Conservation (phyloP, 2,113 vertebrate genomes). For the Podiceps cristatus region DNA sequence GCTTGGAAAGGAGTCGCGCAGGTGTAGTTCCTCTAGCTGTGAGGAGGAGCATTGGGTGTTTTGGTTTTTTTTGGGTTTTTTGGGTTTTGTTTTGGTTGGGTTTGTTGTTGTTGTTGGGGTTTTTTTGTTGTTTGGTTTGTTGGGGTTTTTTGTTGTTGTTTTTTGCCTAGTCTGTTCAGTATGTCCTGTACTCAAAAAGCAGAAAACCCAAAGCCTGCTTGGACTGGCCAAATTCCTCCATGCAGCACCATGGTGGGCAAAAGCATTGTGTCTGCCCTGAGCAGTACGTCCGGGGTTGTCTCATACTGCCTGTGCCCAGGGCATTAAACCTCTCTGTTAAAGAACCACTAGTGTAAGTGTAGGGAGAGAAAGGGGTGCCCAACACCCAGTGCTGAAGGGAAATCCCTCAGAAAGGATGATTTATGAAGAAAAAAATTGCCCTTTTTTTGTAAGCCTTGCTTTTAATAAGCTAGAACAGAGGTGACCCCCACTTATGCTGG, state of each 20-base stretch:
- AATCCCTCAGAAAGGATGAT: neutral
- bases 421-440: neutral
- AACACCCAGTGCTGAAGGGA: neutral
- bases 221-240: neutral
- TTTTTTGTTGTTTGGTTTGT: too few relatives aligned
- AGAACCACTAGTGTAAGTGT: neutral
- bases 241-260: neutral
- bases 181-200: neutral
- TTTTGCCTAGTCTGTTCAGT: neutral
- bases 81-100: too few relatives aligned
- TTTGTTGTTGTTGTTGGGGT: too few relatives aligned
- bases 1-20: neutral
- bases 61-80: neutral
- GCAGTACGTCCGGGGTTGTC: neutral
- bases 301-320: neutral
- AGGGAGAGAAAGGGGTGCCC: neutral
- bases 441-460: neutral
- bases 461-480: neutral
- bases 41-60: accelerated
- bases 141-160: too few relatives aligned
- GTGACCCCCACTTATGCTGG: neutral
- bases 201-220: neutral
- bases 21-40: neutral
- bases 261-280: neutral
- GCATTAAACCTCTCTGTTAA: neutral